Evolutionary conservation across 2,888 invertebrate species (phyloP).

Genomic region (Erebia aethiops): DNA sequence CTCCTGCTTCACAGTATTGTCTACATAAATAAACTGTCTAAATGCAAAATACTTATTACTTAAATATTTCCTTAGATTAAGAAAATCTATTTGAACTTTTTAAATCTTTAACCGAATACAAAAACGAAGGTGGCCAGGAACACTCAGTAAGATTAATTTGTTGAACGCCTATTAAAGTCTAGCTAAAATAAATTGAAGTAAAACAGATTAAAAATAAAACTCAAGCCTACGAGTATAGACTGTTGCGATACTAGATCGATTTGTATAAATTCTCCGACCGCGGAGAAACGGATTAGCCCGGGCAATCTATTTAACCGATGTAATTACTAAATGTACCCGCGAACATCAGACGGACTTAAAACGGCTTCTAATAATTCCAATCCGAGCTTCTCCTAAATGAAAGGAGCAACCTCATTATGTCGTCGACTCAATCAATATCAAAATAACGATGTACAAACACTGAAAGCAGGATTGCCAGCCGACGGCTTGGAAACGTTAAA

Average conservation of each 20-base stretch:
- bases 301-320: constrained; percentile 62
- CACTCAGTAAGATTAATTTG: too few species aligned
- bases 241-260: not conserved
- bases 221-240: too few species aligned
- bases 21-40: too few species aligned
- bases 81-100: too few species aligned
- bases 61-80: too few species aligned
- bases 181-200: too few species aligned
- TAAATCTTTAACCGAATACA: too few species aligned
- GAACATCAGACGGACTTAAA: constrained; percentile 47
- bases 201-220: too few species aligned
- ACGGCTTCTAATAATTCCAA: constrained; percentile 28
- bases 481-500: constrained; percentile 1
- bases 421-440: constrained; percentile 9
- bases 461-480: constrained; percentile 1
- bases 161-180: too few species aligned
- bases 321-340: constrained; percentile 68
- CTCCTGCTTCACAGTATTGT: too few species aligned
- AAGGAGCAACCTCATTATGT: constrained; percentile 12
- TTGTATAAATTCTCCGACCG: constrained; percentile 20
- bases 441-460: constrained; percentile 16
- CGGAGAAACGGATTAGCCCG: constrained; percentile 52
- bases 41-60: too few species aligned
- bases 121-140: too few species aligned
- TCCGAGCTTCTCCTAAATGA: not conserved